Percentiles rank a stretch among this genome's conserved stretches.
phyloP scores from a whole-genome alignment of 2,113 vertebrate genomes.

The Anser brachyrhynchus region DNA sequence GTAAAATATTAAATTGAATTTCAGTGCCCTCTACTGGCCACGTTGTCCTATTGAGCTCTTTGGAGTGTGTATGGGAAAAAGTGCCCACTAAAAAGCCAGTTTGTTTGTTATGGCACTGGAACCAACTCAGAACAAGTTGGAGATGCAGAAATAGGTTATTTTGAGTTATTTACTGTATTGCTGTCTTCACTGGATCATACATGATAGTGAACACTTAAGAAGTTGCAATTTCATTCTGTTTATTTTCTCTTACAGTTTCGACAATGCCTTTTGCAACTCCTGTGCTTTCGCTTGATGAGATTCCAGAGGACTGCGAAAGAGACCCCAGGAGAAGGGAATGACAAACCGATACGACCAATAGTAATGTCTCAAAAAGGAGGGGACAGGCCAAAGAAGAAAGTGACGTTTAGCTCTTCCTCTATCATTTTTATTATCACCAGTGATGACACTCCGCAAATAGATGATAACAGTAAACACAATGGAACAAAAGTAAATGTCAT shows the following conservation, averaged over 20 bases:
- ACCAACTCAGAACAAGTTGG: neutral
- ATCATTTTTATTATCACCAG: conserved; percentile 91
- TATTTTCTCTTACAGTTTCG: conserved; percentile 81
- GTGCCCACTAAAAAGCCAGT: neutral
- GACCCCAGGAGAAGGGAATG: conserved; percentile 65
- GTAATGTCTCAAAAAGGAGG: conserved; percentile 79
- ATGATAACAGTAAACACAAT: conserved; percentile 67
- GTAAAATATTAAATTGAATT: neutral
- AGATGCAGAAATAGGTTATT: neutral
- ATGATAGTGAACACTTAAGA: neutral
- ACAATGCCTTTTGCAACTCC: conserved; percentile 83
- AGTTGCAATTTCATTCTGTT: neutral
- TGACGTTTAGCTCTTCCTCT: conserved; percentile 92
- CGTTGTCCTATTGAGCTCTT: neutral
- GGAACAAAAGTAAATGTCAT: conserved; percentile 80
- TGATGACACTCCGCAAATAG: conserved; percentile 80
- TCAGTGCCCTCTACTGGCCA: neutral
- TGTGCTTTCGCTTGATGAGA: conserved; percentile 82
- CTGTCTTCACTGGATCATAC: neutral
- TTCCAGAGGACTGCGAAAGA: conserved; percentile 80
- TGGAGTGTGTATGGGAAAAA: neutral
- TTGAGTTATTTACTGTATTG: neutral
- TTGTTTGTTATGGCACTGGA: neutral
- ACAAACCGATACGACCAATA: conserved; percentile 82
- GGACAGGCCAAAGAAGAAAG: conserved; percentile 89